These are phyloP conservation scores for Boloria selene DNA, from an alignment of 2,888 invertebrate species.

Conservation along the genomic window DNA sequence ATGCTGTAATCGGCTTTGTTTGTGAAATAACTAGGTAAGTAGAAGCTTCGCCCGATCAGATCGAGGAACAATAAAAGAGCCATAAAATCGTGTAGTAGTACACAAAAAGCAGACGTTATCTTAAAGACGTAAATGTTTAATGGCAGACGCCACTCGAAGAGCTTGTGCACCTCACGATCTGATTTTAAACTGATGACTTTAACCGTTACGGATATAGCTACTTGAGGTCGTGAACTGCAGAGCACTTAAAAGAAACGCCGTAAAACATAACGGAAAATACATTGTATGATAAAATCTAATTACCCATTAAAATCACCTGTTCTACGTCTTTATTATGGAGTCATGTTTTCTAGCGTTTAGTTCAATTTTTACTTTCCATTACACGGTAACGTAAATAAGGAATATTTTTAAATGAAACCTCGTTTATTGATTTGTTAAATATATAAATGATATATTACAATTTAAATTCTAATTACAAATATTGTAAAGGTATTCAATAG, in stretches of 20 bases:
- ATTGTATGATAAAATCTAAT: conserved; percentile 36
- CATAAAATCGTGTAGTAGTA: conserved; percentile 69
- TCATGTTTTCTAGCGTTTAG: background rate
- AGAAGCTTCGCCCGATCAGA: conserved; percentile 60
- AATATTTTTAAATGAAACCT: too few species aligned
- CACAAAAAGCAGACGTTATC: conserved; percentile 75
- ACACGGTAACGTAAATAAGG: too few species aligned
- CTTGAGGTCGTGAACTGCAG: conserved; percentile 61
- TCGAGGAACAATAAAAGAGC: conserved; percentile 71
- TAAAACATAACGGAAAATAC: conserved; percentile 35
- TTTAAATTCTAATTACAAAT: conserved; percentile 14
- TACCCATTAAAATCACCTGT: conserved; percentile 32
- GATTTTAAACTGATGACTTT: conserved; percentile 78
- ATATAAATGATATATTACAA: background rate
- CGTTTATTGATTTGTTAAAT: background rate
- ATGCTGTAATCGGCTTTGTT: conserved; percentile 58
- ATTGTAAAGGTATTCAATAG: conserved; percentile 27
- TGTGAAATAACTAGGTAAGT: conserved; percentile 61
- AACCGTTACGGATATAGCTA: conserved; percentile 72
- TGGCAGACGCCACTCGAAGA: conserved; percentile 60
- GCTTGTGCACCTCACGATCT: conserved; percentile 62
- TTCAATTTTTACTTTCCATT: too few species aligned
- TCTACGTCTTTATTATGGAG: conserved; percentile 12
- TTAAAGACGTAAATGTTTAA: conserved; percentile 75
- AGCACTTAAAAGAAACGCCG: conserved; percentile 52